These are phyloP conservation scores for Trochalopteron elliotii DNA, from an alignment of 2,113 vertebrate genomes.

Conservation along the genomic window DNA sequence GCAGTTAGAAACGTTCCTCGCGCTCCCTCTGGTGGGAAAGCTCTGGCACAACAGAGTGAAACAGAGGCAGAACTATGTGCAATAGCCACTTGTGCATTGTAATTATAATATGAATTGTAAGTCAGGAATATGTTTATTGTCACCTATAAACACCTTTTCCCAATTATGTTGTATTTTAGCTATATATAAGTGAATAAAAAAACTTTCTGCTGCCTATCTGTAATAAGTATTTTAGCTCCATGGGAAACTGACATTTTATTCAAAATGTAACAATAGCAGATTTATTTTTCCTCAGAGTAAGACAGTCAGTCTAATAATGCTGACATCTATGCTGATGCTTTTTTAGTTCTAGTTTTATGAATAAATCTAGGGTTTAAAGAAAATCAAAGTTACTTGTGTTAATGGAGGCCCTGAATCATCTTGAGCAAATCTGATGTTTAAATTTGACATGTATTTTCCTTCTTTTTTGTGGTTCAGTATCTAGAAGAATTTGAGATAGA, in stretches of 20 bases:
- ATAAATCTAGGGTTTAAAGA: not conserved
- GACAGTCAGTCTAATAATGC: not conserved
- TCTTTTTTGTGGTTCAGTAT: not conserved
- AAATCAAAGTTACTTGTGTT: not conserved
- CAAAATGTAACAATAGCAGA: not conserved
- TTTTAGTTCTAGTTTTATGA: not conserved
- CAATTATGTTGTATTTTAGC: not conserved
- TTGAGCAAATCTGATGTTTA: not conserved
- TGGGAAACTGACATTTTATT: not conserved
- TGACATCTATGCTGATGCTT: not conserved
- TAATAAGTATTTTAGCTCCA: not conserved
- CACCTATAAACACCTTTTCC: not conserved
- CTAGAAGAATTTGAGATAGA: not conserved
- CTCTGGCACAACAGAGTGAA: not conserved
- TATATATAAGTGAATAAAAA: not conserved
- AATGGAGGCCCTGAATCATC: not conserved
- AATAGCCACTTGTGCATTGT: not conserved
- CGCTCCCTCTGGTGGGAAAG: slow-evolving; percentile 42
- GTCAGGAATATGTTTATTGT: not conserved
- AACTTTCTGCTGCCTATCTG: not conserved
- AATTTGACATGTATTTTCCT: not conserved
- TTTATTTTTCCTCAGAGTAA: not conserved
- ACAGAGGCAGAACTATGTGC: fast-evolving
- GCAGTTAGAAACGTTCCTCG: not conserved
- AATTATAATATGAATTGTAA: not conserved